Conservation (phyloP, 23 tunicate species). For the Trididemnum clinides region DNA sequence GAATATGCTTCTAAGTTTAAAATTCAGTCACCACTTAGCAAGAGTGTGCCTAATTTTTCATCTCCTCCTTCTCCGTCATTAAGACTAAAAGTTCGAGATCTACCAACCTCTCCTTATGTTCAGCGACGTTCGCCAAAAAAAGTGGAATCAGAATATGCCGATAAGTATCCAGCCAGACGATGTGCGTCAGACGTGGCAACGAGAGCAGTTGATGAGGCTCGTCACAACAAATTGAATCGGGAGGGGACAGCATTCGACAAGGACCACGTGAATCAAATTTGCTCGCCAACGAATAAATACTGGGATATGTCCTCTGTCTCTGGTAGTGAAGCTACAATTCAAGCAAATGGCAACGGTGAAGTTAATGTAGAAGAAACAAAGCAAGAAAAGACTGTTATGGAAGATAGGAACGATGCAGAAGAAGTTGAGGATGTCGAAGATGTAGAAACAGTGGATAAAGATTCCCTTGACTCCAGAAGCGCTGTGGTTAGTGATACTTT, state of each 20-base stretch:
- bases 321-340: background rate
- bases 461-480: constrained; percentile 20
- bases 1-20: constrained; percentile 70
- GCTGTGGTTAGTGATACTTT: background rate
- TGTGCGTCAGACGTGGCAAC: constrained; percentile 4
- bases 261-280: constrained; percentile 69
- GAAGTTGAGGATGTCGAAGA: background rate
- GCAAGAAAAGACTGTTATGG: background rate
- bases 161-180: constrained; percentile 18
- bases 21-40: constrained; percentile 27
- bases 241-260: constrained; percentile 70
- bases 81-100: constrained; percentile 70
- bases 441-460: constrained; percentile 10
- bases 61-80: constrained; percentile 92
- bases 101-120: constrained; percentile 21
- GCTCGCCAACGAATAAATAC: constrained; percentile 68
- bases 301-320: constrained; percentile 74
- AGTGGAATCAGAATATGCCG: constrained; percentile 48
- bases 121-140: constrained; percentile 33
- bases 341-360: background rate
- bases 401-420: background rate
- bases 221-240: constrained; percentile 73
- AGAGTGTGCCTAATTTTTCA: constrained; percentile 9
- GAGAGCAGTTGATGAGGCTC: constrained; percentile 50
- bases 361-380: background rate